phyloP scores from a whole-genome alignment of 2,797 vertebrate species.

The Syncerus caffer region DNA sequence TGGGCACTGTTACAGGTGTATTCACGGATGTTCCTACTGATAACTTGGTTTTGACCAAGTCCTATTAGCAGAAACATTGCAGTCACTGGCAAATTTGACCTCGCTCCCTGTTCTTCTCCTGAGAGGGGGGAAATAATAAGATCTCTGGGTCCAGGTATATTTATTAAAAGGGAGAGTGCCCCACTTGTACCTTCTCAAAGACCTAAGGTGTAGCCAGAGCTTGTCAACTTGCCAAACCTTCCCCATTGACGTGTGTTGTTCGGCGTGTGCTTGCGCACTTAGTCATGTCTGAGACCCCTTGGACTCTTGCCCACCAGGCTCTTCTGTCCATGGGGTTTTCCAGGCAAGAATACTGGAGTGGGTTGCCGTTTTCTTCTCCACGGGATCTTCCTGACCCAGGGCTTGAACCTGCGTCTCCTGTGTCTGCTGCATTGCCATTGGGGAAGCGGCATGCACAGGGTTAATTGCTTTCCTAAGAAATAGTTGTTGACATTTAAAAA shows the following conservation, averaged over 20 bases:
- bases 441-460: background rate
- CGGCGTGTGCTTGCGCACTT: background rate
- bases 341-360: background rate
- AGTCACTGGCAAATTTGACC: background rate
- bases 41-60: background rate
- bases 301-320: background rate
- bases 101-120: no score
- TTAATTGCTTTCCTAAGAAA: background rate
- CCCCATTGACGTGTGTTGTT: fast-evolving
- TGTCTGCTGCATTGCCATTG: fast-evolving
- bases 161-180: background rate
- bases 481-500: background rate
- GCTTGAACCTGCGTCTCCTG: background rate
- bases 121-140: no score
- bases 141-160: background rate
- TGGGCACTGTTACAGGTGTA: background rate
- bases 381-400: background rate
- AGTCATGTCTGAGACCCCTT: background rate
- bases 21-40: background rate
- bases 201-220: background rate
- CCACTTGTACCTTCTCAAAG: background rate
- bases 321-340: background rate
- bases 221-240: no score
- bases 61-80: background rate
- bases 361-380: background rate